phyloP scores from a whole-genome alignment of 2,888 invertebrate genomes.

The Patella caerulea region DNA sequence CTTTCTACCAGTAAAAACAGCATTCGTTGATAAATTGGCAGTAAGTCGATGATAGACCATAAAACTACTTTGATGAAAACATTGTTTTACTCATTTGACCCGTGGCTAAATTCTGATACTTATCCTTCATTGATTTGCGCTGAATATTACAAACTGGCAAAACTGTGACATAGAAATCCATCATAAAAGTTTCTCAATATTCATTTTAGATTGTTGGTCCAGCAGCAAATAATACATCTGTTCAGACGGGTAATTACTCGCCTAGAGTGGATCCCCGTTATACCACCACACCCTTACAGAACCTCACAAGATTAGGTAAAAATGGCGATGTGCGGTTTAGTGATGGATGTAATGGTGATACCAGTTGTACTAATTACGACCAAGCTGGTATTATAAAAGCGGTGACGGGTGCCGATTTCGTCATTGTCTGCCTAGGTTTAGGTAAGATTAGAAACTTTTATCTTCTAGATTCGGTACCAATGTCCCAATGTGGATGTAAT shows the following conservation, averaged over 20 bases:
- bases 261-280: slow-evolving; percentile 45
- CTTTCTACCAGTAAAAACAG: slow-evolving; percentile 36
- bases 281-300: slow-evolving; percentile 50
- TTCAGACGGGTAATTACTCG: slow-evolving; percentile 61
- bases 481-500: slow-evolving; percentile 45
- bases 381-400: slow-evolving; percentile 39
- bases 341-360: slow-evolving; percentile 50
- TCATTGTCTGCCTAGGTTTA: slow-evolving; percentile 62
- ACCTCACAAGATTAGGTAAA: slow-evolving; percentile 42
- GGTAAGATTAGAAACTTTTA: background rate
- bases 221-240: slow-evolving; percentile 57
- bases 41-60: too few relatives aligned
- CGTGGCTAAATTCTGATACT: too few relatives aligned
- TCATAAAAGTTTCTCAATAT: background rate
- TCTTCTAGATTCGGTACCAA: background rate
- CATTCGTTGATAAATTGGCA: slow-evolving; percentile 32
- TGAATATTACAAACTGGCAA: too few relatives aligned
- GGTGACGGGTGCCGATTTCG: slow-evolving; percentile 43
- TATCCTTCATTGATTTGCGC: too few relatives aligned
- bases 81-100: too few relatives aligned
- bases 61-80: too few relatives aligned
- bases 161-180: too few relatives aligned
- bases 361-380: slow-evolving; percentile 50
- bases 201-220: slow-evolving; percentile 56
- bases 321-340: slow-evolving; percentile 40